Conservation (phyloP, 2,888 invertebrate genomes). For the Eilema caniola region DNA sequence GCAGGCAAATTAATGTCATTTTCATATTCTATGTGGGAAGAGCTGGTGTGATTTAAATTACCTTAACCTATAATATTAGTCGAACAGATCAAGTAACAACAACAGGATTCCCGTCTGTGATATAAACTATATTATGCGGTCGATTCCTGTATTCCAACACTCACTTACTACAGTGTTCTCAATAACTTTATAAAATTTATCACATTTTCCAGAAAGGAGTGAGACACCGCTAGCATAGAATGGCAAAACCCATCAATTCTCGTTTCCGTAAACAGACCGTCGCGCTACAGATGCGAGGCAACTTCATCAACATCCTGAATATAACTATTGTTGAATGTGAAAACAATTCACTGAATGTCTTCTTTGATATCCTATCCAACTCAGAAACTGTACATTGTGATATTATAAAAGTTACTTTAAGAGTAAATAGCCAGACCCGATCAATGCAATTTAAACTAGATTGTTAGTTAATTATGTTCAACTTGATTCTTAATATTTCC, state of each 20-base stretch:
- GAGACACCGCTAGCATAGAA: neutral
- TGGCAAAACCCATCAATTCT: slow-evolving; percentile 8
- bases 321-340: neutral
- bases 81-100: neutral
- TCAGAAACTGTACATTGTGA: neutral
- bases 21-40: no score
- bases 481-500: no score
- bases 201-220: neutral
- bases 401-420: neutral
- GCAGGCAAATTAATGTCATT: no score
- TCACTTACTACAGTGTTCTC: neutral
- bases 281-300: neutral
- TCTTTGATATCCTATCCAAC: neutral
- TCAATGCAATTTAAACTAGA: no score
- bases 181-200: neutral
- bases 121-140: neutral
- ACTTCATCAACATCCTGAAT: slow-evolving; percentile 6
- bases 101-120: neutral
- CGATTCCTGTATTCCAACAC: neutral
- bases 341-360: neutral
- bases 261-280: neutral
- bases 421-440: no score
- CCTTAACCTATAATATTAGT: no score
- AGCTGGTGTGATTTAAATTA: no score
- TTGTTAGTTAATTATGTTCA: no score